Base-by-base conservation (phyloP, 2,888 invertebrate species). In the Drosophila monieri region DNA sequence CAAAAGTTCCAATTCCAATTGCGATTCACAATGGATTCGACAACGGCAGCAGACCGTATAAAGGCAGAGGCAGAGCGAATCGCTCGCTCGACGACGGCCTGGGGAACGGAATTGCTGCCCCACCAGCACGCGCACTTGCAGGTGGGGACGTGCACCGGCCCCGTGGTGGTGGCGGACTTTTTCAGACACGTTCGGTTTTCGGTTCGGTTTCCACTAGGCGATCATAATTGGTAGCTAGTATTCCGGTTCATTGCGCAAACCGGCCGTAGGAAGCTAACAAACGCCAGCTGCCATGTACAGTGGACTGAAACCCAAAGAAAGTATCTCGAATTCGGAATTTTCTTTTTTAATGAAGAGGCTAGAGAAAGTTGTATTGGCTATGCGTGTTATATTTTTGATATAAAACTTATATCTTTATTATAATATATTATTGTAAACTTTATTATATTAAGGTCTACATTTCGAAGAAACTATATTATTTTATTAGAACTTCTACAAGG, bases 111-210 rank as follows among this genome's bases (percentile, higher is more conserved):
- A 74, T 75, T 66, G 46, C 85, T 68, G 46, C 85, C 69, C 72
- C 68, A 64, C 54, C 62, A 47, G 55, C 79, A 81, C 85, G 83
- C 77, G 75, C 70, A 48, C 57, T 54, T 66, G 66, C 81, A 85
- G 83, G 85, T 81, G 83, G 75, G 62, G 62, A 76, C 59, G 70
- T 58, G 68, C 53, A 55, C 54, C 61, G 43, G 70, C 56, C 30
- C 49, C 56, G 73, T 74, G 73, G 74, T 60, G 67, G 85, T 80
- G 81, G 76, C 83, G 85, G 86, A 80, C 80, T 85, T 78, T 74
- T 80, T 77, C 79, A 85, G 85, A 84, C 84, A 84, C 84, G 84
- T 85, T 80, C 80, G 80, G 79, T 80, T 84, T 80, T 84, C 80
- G 80, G 84, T 85, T 86, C 87, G 83, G 78, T 83, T 87, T 81